These are phyloP conservation scores for Mastomys natalensis DNA, from an alignment of 2,113 vertebrate species.

Conservation along the genomic window DNA sequence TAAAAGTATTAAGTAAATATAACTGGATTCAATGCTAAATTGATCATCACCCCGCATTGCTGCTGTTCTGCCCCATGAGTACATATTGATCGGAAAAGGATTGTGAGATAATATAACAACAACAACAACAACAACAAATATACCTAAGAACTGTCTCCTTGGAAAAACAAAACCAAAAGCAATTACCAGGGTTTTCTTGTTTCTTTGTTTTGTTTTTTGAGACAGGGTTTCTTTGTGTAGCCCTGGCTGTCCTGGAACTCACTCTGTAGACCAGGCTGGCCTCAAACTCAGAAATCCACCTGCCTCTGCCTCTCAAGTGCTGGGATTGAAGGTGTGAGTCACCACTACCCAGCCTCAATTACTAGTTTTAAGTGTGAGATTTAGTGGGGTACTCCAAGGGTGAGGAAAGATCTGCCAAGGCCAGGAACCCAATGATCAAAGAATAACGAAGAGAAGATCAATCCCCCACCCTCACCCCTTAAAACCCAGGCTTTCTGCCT, in stretches of 20 bases:
- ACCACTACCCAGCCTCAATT: background rate
- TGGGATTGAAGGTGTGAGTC: no score
- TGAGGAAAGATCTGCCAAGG: background rate
- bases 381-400: background rate
- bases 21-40: background rate
- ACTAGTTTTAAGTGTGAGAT: background rate
- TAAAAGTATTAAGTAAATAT: background rate
- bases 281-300: no score
- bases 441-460: background rate
- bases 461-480: background rate
- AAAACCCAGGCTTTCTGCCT: background rate
- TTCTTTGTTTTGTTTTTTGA: no score
- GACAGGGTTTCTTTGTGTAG: no score
- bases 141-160: background rate
- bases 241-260: no score
- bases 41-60: background rate
- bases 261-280: no score
- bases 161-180: background rate
- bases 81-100: background rate
- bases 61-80: background rate
- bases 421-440: background rate
- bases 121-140: no score
- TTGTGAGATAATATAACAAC: background rate
- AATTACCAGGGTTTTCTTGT: background rate
- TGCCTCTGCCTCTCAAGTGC: no score